Evolutionary conservation across 1,140 invertebrate species (phyloP).

Genomic region (Ceratina australensis): DNA sequence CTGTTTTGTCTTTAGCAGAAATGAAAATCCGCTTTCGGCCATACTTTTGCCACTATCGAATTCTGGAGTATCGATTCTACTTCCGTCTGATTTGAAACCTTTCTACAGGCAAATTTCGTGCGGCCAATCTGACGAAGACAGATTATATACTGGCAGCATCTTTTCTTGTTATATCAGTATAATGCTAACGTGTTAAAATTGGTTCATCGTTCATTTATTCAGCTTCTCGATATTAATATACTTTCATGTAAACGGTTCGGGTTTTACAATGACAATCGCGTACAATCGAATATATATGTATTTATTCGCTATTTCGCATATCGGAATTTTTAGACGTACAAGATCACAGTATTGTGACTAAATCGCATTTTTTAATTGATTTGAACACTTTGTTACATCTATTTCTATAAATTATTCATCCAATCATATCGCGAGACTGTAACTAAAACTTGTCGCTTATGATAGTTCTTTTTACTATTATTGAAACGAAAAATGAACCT

Average conservation of each 20-base stretch:
- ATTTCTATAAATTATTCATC: not conserved
- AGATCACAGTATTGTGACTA: not conserved
- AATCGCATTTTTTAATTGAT: not conserved
- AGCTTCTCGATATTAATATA: not conserved
- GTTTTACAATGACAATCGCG: not conserved
- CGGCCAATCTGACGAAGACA: constrained; percentile 24
- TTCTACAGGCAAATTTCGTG: constrained; percentile 23
- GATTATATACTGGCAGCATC: constrained; percentile 20
- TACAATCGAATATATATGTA: not conserved
- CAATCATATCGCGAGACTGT: not conserved
- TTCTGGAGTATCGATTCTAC: constrained; percentile 58
- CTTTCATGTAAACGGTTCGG: not conserved
- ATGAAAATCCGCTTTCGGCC: constrained; percentile 70
- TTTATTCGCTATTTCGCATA: not conserved
- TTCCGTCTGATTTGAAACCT: constrained; percentile 48
- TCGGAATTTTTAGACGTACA: not conserved
- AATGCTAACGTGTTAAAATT: not conserved
- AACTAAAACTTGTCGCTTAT: not conserved
- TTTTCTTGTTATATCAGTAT: constrained; percentile 33
- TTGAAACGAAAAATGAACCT: not conserved
- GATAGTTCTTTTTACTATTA: not conserved
- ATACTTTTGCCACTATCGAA: constrained; percentile 65
- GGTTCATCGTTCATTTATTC: not conserved
- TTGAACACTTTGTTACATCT: too few relatives aligned
- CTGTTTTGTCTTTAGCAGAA: constrained; percentile 67